Percentiles rank a stretch among this genome's conserved stretches.
Conservation (phyloP, 1,140 invertebrate species). For the Vanessa atalanta region DNA sequence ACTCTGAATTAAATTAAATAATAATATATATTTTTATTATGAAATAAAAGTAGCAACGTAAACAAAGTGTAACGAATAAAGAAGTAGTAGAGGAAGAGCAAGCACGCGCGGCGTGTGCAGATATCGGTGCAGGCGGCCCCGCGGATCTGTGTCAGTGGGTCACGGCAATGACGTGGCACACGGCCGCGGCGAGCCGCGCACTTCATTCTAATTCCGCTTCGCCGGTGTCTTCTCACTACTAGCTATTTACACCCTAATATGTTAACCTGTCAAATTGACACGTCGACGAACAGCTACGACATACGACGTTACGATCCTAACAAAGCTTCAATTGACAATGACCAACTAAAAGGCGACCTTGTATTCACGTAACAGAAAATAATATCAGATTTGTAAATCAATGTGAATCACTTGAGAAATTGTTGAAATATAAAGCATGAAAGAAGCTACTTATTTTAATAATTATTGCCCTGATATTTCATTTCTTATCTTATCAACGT, state of each 20-base stretch:
- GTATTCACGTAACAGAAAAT: conserved; percentile 14
- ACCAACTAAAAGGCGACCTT: conserved; percentile 46
- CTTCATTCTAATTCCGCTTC: conserved; percentile 80
- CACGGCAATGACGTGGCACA: conserved; percentile 80
- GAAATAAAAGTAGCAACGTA: conserved; percentile 5
- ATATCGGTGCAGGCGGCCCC: conserved; percentile 80
- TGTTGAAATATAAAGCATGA: background rate
- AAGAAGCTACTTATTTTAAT: background rate
- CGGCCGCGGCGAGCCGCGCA: conserved; percentile 73
- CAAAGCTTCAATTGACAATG: conserved; percentile 54
- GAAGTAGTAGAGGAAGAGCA: conserved; percentile 69
- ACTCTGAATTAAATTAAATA: background rate
- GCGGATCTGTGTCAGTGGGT: conserved; percentile 78
- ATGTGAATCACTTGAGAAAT: conserved; percentile 1
- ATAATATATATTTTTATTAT: conserved; percentile 1
- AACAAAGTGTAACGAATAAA: conserved; percentile 38
- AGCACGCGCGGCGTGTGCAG: conserved; percentile 73
- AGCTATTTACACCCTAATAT: conserved; percentile 61
- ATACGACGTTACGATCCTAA: conserved; percentile 26
- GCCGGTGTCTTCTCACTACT: conserved; percentile 68
- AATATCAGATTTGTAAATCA: background rate
- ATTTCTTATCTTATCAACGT: conserved; percentile 4
- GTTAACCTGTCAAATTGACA: conserved; percentile 50
- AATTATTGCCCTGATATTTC: background rate
- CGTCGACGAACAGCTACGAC: conserved; percentile 28